phyloP scores from a whole-genome alignment of 2,888 invertebrate species.

The Dolichopus griseipennis region DNA sequence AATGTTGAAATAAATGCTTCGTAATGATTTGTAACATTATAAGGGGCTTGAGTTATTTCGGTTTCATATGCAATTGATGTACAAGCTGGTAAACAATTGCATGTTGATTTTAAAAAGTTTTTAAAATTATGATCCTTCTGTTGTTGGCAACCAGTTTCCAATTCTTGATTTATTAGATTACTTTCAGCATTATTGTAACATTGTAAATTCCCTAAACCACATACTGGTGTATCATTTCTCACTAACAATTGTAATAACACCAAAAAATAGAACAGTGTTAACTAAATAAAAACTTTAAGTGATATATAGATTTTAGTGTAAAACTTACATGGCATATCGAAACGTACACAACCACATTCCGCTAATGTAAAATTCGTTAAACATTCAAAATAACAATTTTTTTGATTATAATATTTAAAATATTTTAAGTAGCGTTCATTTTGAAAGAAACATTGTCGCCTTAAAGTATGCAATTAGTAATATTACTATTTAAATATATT shows the following conservation, averaged over 20 bases:
- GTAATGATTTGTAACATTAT: not conserved
- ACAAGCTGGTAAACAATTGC: constrained; percentile 39
- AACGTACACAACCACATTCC: constrained; percentile 54
- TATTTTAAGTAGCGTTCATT: constrained; percentile 50
- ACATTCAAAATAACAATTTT: constrained; percentile 59
- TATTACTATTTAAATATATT: too few relatives aligned
- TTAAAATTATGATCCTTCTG: not conserved
- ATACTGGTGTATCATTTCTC: constrained; percentile 22
- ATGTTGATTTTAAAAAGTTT: constrained; percentile 26
- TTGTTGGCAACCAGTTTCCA: constrained; percentile 38
- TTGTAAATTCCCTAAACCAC: constrained; percentile 7
- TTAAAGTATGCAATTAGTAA: not conserved
- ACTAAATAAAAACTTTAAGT: too few relatives aligned
- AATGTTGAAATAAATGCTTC: not conserved
- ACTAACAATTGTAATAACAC: too few relatives aligned
- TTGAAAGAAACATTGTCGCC: constrained; percentile 55
- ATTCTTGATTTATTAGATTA: constrained; percentile 7
- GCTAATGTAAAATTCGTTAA: constrained; percentile 52
- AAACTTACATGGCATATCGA: constrained; percentile 48
- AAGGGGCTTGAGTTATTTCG: constrained; percentile 35
- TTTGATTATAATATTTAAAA: constrained; percentile 56
- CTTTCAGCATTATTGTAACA: constrained; percentile 10
- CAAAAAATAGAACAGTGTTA: too few relatives aligned
- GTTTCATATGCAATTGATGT: constrained; percentile 37
- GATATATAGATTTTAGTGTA: too few relatives aligned